phyloP scores from a whole-genome alignment of 2,113 vertebrate genomes.

The Tupaia chinensis region DNA sequence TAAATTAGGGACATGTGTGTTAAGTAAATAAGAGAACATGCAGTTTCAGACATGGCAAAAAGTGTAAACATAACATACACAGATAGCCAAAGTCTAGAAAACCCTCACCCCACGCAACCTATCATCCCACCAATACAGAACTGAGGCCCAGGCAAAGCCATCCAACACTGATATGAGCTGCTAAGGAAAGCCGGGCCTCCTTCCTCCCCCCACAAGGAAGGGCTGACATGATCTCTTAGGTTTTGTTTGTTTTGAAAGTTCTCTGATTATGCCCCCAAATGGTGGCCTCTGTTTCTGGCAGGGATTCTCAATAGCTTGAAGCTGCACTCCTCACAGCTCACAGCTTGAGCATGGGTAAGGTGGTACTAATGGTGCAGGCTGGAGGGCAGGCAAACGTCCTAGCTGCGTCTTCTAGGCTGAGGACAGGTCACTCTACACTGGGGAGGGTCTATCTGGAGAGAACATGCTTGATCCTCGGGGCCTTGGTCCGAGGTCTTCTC shows the following conservation, averaged over 20 bases:
- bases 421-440: accelerated
- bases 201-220: neutral
- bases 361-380: accelerated
- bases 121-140: too few relatives aligned
- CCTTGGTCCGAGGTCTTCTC: neutral
- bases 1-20: too few relatives aligned
- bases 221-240: neutral
- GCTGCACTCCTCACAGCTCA: neutral
- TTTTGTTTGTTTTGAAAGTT: neutral
- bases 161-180: too few relatives aligned
- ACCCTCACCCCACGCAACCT: too few relatives aligned
- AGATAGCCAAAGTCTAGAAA: too few relatives aligned
- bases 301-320: neutral
- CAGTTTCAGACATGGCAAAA: too few relatives aligned
- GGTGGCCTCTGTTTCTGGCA: neutral
- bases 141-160: too few relatives aligned
- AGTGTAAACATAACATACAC: too few relatives aligned
- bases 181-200: neutral
- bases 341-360: neutral
- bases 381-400: neutral
- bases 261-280: neutral
- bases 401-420: neutral
- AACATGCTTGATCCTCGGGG: neutral
- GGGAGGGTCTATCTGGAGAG: neutral
- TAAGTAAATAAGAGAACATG: too few relatives aligned